Evolutionary conservation across 2,888 invertebrate genomes (phyloP), one percentile per base, ranked within the genome.

Genomic region (Geotrupes spiniger): DNA sequence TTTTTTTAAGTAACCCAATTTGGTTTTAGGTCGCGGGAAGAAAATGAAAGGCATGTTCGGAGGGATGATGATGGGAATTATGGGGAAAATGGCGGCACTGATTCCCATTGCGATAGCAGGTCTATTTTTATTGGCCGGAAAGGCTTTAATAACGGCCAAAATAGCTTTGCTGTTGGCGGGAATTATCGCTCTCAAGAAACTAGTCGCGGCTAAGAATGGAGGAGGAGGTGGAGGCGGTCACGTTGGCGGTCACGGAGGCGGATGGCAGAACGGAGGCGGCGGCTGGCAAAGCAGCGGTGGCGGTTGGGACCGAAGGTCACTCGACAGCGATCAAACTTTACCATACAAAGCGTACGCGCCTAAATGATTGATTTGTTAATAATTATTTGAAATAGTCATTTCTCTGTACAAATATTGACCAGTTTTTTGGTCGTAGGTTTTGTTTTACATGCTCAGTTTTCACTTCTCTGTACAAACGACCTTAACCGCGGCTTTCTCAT

Each of bases 41-140:
- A 88, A 89, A 72, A 89, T 89, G 87, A 90, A 90, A 78, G 89
- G 89, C 63, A 90, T 90, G 88, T 89, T 91, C 89, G 83, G 86
- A 26, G 89, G 88, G 82, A 88, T 92, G 88, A 88, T 89, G 85
- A 89, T 89, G 87, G 89, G 89, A 4, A 81, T 85, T 56, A 85
- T 85, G 2, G 89, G 89, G 81, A 91, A 91, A 72, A 83, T 90
- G 82, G 85, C 86, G 12, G 87, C 88, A 2, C 75, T 91, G 78
- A 79, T 90, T 16, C 91, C 91, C 0, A 67, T 91, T 2, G 89
- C 86, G 4, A 87, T 91, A 61, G 89, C 88, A 28, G 85, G 85
- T 8, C 78, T 92, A 5, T 91, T 90, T 76, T 72, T 90, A 16
- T 68, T 91, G 53, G 91, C 91, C 6, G 91, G 91, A 45, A 92